These are phyloP conservation scores for Ibycter americanus DNA, from an alignment of 2,797 vertebrate species.

Conservation along the genomic window DNA sequence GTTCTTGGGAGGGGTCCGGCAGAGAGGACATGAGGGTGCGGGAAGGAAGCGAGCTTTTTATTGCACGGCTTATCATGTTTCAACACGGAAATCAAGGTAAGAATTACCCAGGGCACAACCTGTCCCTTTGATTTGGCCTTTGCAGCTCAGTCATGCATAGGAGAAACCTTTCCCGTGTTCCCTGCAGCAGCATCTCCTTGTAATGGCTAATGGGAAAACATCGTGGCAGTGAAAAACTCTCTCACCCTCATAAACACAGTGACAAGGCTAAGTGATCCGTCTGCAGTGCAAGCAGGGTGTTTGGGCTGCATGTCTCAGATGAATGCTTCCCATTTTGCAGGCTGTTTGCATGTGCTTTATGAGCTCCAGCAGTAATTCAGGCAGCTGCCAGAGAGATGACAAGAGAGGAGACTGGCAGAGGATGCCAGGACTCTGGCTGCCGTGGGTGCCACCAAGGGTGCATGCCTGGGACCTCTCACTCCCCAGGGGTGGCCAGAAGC, in stretches of 20 bases:
- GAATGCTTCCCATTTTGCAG: background rate
- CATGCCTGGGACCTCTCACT: accelerated
- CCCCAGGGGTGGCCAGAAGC: accelerated
- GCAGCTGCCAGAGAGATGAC: background rate
- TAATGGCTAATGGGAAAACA: background rate
- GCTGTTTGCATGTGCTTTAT: background rate
- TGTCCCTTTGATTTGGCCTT: background rate
- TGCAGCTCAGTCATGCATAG: background rate
- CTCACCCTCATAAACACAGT: background rate
- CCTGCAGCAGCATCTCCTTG: background rate
- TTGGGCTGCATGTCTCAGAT: background rate
- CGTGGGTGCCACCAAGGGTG: accelerated
- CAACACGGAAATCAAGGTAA: background rate
- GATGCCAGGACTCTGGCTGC: accelerated
- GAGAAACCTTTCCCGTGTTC: background rate
- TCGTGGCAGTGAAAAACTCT: background rate
- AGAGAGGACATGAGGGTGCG: accelerated
- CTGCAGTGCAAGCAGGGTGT: background rate
- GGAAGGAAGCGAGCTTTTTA: background rate
- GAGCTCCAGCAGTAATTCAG: background rate
- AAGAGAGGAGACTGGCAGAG: background rate
- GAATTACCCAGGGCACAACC: background rate
- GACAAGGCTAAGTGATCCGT: background rate
- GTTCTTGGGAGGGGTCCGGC: accelerated
- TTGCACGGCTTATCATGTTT: background rate